These are phyloP conservation scores for Mesorhabditis spiculigera DNA, from an alignment of 2,888 invertebrate genomes.

Conservation along the genomic window DNA sequence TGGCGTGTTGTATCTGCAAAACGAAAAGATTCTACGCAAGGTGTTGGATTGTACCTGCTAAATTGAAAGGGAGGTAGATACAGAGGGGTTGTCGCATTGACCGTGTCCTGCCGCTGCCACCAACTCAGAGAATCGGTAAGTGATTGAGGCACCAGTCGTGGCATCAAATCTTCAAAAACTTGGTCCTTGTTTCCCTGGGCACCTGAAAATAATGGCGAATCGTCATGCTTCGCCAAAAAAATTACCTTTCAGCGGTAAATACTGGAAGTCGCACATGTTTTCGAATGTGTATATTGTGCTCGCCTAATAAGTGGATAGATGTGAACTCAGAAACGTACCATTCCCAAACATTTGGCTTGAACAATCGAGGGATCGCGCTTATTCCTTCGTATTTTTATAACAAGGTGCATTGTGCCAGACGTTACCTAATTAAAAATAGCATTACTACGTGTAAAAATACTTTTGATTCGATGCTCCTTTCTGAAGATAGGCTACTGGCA, in stretches of 20 bases:
- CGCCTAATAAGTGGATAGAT: constrained; percentile 30
- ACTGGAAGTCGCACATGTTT: constrained; percentile 82
- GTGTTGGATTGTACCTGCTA: constrained; percentile 30
- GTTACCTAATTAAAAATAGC: constrained; percentile 19
- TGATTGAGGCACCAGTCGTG: constrained; percentile 24
- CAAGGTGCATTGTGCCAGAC: constrained; percentile 45
- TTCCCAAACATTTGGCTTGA: constrained; percentile 30
- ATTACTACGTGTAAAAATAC: constrained; percentile 11
- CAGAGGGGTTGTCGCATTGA: constrained; percentile 25
- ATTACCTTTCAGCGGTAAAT: constrained; percentile 70
- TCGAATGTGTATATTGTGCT: constrained; percentile 46
- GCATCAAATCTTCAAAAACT: constrained; percentile 29
- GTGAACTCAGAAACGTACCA: constrained; percentile 22
- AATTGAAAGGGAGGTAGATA: constrained; percentile 54
- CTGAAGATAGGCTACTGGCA: constrained; percentile 57
- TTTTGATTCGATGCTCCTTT: constrained; percentile 29
- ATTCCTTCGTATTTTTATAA: constrained; percentile 38
- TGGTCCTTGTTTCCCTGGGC: neutral
- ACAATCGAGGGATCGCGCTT: constrained; percentile 25
- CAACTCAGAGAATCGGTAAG: constrained; percentile 26
- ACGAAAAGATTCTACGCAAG: constrained; percentile 3
- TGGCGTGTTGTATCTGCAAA: constrained; percentile 40
- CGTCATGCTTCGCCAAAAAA: neutral
- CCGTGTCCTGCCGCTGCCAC: constrained; percentile 56
- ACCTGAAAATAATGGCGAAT: neutral